Evolutionary conservation across 1,140 invertebrate species (phyloP), one percentile per base, ranked within the genome.

Genomic region (Bombus waltoni): DNA sequence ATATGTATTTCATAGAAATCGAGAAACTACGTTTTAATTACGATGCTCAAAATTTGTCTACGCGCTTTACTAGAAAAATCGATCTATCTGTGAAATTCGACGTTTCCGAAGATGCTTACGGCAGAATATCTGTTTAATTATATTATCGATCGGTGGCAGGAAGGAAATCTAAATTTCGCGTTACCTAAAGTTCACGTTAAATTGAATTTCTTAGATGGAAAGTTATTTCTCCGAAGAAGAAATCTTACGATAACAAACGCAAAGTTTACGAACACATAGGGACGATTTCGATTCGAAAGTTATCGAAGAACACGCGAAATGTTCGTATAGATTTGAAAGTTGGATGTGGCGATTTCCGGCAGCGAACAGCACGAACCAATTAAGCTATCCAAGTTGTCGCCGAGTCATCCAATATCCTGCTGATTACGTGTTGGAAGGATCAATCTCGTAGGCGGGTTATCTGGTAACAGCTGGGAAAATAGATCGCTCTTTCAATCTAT

Each of bases 381-480:
- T 62, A n/a, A 77, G 38, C 13, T n/a, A n/a, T 40, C 53, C 28
- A 77, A 77, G 4, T 77, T 62, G 28, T n/a, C 72, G n/a, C 40
- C 38, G 25, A 38, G 10, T 15, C 28, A 2, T 47, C 57, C 57
- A 28, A 62, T 62, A 40, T 38, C 38, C 11, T 38, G 1, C 75
- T 40, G 75, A 62, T 59, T n/a, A 53, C 47, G 18, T 53, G 62
- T 77, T 40, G 8, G 13, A 18, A 22, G 38, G 57, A 62, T 77
- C 38, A 57, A 62, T 62, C 35, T 40, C 13, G 38, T 13, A 40
- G 32, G 3, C 44, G 35, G 32, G 53, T 40, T n/a, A 38, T 76
- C 35, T 9, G 32, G 47, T 40, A 75, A 38, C 53, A 28, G 18
- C 2, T 22, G 25, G 53, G 25, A 15, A 59, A 13, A 28, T 62